Base-by-base conservation (phyloP, 2,113 vertebrate species). In the Anoura caudifer region DNA sequence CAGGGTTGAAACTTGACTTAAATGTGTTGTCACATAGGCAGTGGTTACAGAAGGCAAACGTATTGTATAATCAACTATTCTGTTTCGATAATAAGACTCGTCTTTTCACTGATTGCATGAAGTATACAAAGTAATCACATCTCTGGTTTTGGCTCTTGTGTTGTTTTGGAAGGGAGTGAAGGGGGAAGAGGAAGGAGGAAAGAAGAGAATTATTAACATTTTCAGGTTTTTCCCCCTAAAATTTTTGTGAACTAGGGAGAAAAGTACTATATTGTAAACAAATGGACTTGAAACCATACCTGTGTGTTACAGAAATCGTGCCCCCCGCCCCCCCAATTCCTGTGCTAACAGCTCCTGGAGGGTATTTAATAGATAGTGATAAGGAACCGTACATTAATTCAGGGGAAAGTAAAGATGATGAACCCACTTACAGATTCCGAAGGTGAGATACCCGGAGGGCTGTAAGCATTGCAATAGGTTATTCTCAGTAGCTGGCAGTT, bases 1-100 rank as follows among this genome's bases (percentile, higher is more conserved):
- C 85, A 14, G 52, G 77, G 6, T 86, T 47, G 85, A 94, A 96
- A 97, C 94, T 97, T 97, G 89, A 67, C 83, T 91, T 73, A 76
- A 81, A 81, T 52, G 63, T 76, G 0, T 43, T 47, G 19, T 87
- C 70, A 38, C 76, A 9, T 20, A 45, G 47, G 76, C 81, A 31
- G 50, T 61, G 93, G 92, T 80, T 72, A 70, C 70, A 36, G 59
- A 88, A 20, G 76, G 54, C 82, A 70, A 16, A 91, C 20, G 56
- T 77, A n/a, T 73, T 70, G 43, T 63, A 26, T 61, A 52, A 82
- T 70, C 43, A 77, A 14, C 54, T 56, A 0, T 63, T 84, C 47
- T 67, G 65, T 72, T 89, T 90, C 67, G 75, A 17, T 84, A 33
- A 73, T 7, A 16, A 87, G 91, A 84, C 69, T 77, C 1, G 16